Base-by-base conservation (phyloP, 2,113 vertebrate species). In the Scopus umbretta region DNA sequence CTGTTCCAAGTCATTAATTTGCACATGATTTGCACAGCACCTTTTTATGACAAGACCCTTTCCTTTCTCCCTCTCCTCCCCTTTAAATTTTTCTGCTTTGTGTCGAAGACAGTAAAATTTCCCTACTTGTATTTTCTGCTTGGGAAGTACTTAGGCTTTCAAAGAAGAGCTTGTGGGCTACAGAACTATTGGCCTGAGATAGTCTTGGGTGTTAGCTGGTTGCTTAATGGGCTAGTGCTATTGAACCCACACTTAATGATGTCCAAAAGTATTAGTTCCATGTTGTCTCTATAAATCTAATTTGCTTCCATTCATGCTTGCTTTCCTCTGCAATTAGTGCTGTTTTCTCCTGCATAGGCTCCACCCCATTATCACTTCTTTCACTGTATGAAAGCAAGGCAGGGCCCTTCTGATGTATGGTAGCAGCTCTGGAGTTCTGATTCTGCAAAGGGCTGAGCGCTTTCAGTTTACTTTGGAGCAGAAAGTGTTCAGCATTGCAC, bases 271-370 rank as follows among this genome's bases (percentile, higher is more conserved):
- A 83, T 96, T 89, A 91, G 84, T 93, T 94, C 87, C 59, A 30
- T 78, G 74, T 91, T 90, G 53, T 82, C 75, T 87, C 81, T 89
- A 13, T 76, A 95, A 95, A 87, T 92, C 86, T 94, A 94, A 96
- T 95, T 95, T 90, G 70, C 89, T 94, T 95, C 84, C 94, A 92
- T 89, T 94, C 80, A 82, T 73, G 78, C 84, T 95, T 80, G 63
- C 93, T 95, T 95, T 94, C 78, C 81, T 83, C 74, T 91, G 91
- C 95, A 95, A 89, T 95, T 92, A 95, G 94, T 34, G 66, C 73
- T 97, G 86, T 68, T 92, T 94, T 70, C 83, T 92, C 66, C 81
- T 91, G 81, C 36, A 4, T 40, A 67, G 88, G 67, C 86, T 94
- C 91, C 94, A 78, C 91, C 89, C 91, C 75, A 11, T 83, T 58